Base-by-base conservation (phyloP, 2,113 vertebrate genomes). In the Hypomesus transpacificus region DNA sequence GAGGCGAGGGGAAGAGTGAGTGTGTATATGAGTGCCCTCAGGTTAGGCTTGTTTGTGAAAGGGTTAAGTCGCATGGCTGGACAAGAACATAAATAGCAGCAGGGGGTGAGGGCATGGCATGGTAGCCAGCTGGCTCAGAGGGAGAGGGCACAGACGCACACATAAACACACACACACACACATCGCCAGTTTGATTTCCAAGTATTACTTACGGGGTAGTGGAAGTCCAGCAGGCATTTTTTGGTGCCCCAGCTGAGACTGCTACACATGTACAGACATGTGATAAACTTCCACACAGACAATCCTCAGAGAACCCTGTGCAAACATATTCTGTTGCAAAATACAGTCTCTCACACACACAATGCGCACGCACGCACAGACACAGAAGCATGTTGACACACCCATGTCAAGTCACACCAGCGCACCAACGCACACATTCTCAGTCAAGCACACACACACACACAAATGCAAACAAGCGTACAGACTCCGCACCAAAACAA, bases 11-110 rank as follows among this genome's bases (percentile, higher is more conserved):
- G 59, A 9, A 2, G 3, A 58, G 62, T 76, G 80, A 22, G 5
- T 63, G 69, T 60, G 53, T 78, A 75, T 2, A 59, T 77, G 78
- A 21, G 14, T 69, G 77, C 75, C 78, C 78, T 63, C 7, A 74
- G 78, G 78, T 84, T 58, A 72, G 81, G 79, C 71, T 57, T 75
- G 72, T 75, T 79, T 62, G 75, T 84, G 76, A 82, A 86, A 76
- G 81, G 81, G 86, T 88, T 87, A 88, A 86, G 75, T 85, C 34
- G 70, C 77, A 80, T 60, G 80, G 80, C 73, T 79, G 78, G 85
- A 76, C 77, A 82, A 84, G 84, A 74, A 77, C 84, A 86, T 74
- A 80, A 80, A 86, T 85, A 85, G 78, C 62, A 74, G 24, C 57
- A 63, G 68, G 22, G 61, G n/a, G 73, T 28, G 60, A 50, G 52